Percentiles rank a stretch among this genome's conserved stretches.
Conservation (phyloP, 2,888 invertebrate species). For the Idaea straminata region DNA sequence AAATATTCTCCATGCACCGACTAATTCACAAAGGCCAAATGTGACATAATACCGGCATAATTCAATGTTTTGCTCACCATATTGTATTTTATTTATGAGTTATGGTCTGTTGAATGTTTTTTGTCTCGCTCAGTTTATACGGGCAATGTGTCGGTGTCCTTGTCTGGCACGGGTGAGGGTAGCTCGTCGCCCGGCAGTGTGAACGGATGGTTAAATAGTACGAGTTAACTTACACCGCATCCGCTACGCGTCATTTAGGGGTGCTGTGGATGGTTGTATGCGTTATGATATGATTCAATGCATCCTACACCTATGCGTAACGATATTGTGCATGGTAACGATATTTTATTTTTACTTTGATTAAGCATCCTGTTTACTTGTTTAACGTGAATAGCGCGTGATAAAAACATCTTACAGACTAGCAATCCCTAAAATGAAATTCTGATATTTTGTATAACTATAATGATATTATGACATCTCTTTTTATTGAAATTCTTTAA, state of each 20-base stretch:
- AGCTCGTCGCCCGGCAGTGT: constrained; percentile 71
- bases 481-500: no score
- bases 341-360: no score
- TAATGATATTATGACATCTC: no score
- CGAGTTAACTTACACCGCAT: constrained; percentile 78
- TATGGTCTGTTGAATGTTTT: constrained; percentile 65
- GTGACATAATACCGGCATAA: constrained; percentile 80
- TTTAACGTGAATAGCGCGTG: no score
- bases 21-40: constrained; percentile 80
- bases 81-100: constrained; percentile 82
- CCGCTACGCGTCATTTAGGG: constrained; percentile 74
- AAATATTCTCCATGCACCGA: constrained; percentile 51
- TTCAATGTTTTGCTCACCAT: constrained; percentile 82
- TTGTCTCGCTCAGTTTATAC: constrained; percentile 44
- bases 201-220: constrained; percentile 79
- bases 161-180: constrained; percentile 40
- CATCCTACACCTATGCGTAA: no score
- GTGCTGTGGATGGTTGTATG: constrained; percentile 55
- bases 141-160: constrained; percentile 42
- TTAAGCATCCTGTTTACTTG: no score
- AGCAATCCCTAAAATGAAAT: no score
- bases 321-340: no score
- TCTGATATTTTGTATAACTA: no score
- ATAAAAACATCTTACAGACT: no score
- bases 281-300: constrained; percentile 12